These are phyloP conservation scores for Uloborus plumipes DNA, from an alignment of 2,888 invertebrate species.

Conservation along the genomic window DNA sequence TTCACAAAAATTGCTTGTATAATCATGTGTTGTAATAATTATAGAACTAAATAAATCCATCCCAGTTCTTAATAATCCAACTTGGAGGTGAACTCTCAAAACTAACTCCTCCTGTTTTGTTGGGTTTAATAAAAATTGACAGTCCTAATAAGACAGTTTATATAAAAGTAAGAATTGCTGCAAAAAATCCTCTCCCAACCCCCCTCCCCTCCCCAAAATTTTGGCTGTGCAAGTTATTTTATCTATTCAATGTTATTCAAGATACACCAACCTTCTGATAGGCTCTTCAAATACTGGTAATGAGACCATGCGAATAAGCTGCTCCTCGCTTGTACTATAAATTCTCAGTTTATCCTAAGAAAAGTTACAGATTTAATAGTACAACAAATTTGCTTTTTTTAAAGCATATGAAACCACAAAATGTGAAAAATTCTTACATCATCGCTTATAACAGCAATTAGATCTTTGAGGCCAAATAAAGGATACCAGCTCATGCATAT, in stretches of 20 bases:
- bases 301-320: conserved; percentile 27
- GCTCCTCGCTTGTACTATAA: conserved; percentile 26
- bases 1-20: no score
- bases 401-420: not conserved
- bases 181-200: no score
- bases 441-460: conserved; percentile 29
- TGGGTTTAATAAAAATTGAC: no score
- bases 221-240: no score
- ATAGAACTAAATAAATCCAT: no score
- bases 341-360: conserved; percentile 38
- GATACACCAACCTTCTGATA: conserved; percentile 14
- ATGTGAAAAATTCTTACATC: conserved; percentile 24
- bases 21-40: no score
- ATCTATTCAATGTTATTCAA: not conserved
- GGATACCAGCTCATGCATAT: conserved; percentile 54
- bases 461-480: conserved; percentile 11
- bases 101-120: no score
- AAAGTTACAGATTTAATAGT: not conserved
- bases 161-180: no score
- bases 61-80: no score
- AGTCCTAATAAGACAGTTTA: no score
- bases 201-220: no score
- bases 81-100: no score
- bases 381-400: not conserved
- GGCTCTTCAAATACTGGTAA: conserved; percentile 36